phyloP scores from a whole-genome alignment of 2,888 invertebrate genomes.

The Eristalinus aeneus region DNA sequence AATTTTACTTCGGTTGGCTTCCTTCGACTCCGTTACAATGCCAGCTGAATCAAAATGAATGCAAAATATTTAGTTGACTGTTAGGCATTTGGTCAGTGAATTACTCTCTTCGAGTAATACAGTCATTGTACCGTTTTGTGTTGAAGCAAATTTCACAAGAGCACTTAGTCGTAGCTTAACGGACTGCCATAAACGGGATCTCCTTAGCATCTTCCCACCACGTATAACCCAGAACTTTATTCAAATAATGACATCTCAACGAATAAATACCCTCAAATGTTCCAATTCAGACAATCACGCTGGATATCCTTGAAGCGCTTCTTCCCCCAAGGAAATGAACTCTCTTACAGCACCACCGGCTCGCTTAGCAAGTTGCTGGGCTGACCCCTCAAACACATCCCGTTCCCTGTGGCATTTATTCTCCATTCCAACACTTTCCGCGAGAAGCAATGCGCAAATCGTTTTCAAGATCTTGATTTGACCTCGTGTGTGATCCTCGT shows the following conservation, averaged over 20 bases:
- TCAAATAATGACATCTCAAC: slow-evolving; percentile 46
- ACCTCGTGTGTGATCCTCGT: slow-evolving; percentile 61
- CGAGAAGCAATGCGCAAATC: slow-evolving; percentile 50
- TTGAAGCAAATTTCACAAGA: neutral
- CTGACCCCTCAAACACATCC: slow-evolving; percentile 9
- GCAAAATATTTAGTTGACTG: neutral
- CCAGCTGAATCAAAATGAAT: neutral
- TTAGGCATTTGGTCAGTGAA: neutral
- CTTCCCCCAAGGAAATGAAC: slow-evolving; percentile 65
- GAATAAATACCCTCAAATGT: slow-evolving; percentile 51
- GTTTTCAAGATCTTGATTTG: slow-evolving; percentile 70
- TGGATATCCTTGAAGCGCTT: slow-evolving; percentile 48
- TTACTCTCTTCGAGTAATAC: neutral
- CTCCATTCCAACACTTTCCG: slow-evolving; percentile 22
- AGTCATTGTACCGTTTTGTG: neutral
- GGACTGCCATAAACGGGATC: neutral
- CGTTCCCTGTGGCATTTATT: slow-evolving; percentile 45
- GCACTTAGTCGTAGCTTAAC: neutral
- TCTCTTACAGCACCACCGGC: slow-evolving; percentile 34
- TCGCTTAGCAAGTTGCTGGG: neutral
- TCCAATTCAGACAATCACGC: slow-evolving; percentile 43
- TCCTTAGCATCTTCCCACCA: neutral
- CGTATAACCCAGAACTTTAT: slow-evolving; percentile 21
- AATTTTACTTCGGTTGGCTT: no score
- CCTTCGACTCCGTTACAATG: no score